Base-by-base conservation (phyloP, 1,140 invertebrate species). In the Psix sp. region DNA sequence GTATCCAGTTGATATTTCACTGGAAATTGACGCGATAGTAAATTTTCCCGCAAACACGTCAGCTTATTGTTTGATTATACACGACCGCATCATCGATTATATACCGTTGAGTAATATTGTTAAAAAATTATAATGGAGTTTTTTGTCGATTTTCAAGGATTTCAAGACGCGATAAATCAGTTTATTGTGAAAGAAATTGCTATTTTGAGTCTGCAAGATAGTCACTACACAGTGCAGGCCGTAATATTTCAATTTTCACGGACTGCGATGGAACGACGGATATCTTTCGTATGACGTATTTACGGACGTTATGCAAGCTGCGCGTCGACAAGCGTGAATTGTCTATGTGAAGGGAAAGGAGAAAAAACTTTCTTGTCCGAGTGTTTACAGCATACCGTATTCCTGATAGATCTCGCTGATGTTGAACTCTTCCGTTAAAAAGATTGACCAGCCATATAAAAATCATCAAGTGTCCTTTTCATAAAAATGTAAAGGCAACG, bases 11-110 rank as follows among this genome's bases (percentile, higher is more conserved):
- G 33, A 35, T 35, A 10, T 35, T 13, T 11, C n/a, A 45, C 49
- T 72, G 57, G 3, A 62, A 54, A 24, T 60, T 68, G 31, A 68
- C 46, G 14, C 59, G 67, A 11, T 33, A 17, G 15, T 5, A 72
- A 3, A 75, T 16, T 9, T 39, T 5, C 36, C 16, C n/a, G n/a
- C n/a, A n/a, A n/a, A n/a, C n/a, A n/a, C n/a, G n/a, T n/a, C n/a
- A 3, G 33, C 33, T 35, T 35, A 13, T 14, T 35, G 33, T 14
- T 13, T 35, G 1, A 35, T 13, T 17, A 6, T 39, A 7, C n/a
- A 17, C 36, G 36, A 39, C 17, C 14, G 36, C 2, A 17, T 39
- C 2, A 3, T 39, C 17, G 5, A 39, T 7, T 39, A 39, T 15
- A 17, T 11, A 3, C 36, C 36, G 5, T 17, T 39, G 10, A 39